Base-by-base conservation (phyloP, 2,888 invertebrate species). In the Andrena hattorfiana region DNA sequence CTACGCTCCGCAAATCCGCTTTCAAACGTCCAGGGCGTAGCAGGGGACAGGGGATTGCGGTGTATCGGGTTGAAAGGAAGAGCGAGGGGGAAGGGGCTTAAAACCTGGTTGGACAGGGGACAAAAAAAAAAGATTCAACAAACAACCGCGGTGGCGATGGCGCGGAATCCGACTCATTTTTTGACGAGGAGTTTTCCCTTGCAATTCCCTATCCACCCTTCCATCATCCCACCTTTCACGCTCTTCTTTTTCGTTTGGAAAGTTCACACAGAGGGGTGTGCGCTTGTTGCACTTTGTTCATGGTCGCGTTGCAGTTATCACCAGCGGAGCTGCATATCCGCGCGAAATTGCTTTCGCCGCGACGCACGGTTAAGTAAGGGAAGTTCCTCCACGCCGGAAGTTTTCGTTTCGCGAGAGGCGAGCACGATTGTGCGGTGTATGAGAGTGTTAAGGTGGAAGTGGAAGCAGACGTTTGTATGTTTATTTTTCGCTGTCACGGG, bases 1-100 rank as follows among this genome's bases (percentile, higher is more conserved):
- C 69, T 67, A 71, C 71, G 75, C 69, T 71, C 60, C 81, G 60
- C 83, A 83, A 81, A 87, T 87, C 78, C 85, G 77, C 81, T 85
- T 79, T 77, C 71, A 75, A 84, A 83, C 83, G 80, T 68, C 68
- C 64, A 30, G 51, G 28, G 66, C 23, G 30, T 10, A n/a, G 42
- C 10, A 23, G 7, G 42, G 13, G 13, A 26, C 32, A 73, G 56
- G 56, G 70, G 51, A 77, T 73, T 59, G 71, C 60, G 59, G 68
- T 42, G 76, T 81, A 66, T 83, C 83, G 10, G 51, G 60, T 73
- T 66, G 72, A 83, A 81, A 73, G 66, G 69, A 63, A 60, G 67
- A 20, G 70, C n/a, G 81, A 67, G 66, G 8, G 23, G 30, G 26
- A 5, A 6, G 7, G 23, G 20, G 64, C 32, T 76, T 56, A 56